Conservation (phyloP, 2,113 vertebrate species). For the Ophiodon elongatus region DNA sequence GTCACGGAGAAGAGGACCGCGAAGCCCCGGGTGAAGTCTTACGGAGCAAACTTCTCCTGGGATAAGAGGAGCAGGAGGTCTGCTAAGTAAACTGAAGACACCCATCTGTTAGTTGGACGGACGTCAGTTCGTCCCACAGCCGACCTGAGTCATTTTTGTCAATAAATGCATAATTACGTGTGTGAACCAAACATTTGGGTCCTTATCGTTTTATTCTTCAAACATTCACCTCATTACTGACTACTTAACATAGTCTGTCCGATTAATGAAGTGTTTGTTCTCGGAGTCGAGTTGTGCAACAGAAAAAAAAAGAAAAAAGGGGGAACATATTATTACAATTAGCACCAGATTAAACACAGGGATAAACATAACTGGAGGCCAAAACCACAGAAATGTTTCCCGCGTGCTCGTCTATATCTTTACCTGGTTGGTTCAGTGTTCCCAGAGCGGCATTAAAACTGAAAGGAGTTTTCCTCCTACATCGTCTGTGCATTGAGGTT, state of each 20-base stretch:
- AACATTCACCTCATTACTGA: slow-evolving; percentile 80
- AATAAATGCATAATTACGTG: slow-evolving; percentile 77
- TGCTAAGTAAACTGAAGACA: slow-evolving; percentile 90
- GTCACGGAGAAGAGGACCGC: slow-evolving; percentile 90
- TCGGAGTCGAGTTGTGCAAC: slow-evolving; percentile 39
- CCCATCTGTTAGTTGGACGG: slow-evolving; percentile 75
- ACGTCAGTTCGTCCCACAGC: slow-evolving; percentile 48
- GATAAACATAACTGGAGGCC: slow-evolving; percentile 51
- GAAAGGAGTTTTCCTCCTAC: neutral
- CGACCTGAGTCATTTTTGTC: slow-evolving; percentile 68
- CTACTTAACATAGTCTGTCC: slow-evolving; percentile 36
- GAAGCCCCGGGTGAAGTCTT: slow-evolving; percentile 96
- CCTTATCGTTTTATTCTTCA: slow-evolving; percentile 68
- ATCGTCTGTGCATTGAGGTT: slow-evolving; percentile 27
- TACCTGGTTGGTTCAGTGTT: slow-evolving; percentile 46
- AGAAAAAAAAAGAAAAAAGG: slow-evolving; percentile 24
- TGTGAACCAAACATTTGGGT: slow-evolving; percentile 67
- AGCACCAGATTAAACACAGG: slow-evolving; percentile 61
- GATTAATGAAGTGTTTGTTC: slow-evolving; percentile 69
- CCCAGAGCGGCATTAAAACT: slow-evolving; percentile 18
- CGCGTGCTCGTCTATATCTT: slow-evolving; percentile 48
- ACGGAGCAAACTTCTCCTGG: slow-evolving; percentile 98
- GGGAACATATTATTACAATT: slow-evolving; percentile 62
- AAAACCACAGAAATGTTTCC: slow-evolving; percentile 44
- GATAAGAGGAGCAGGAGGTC: slow-evolving; percentile 96